Evolutionary conservation across 2,888 invertebrate genomes (phyloP).

Genomic region (Axea sp.): DNA sequence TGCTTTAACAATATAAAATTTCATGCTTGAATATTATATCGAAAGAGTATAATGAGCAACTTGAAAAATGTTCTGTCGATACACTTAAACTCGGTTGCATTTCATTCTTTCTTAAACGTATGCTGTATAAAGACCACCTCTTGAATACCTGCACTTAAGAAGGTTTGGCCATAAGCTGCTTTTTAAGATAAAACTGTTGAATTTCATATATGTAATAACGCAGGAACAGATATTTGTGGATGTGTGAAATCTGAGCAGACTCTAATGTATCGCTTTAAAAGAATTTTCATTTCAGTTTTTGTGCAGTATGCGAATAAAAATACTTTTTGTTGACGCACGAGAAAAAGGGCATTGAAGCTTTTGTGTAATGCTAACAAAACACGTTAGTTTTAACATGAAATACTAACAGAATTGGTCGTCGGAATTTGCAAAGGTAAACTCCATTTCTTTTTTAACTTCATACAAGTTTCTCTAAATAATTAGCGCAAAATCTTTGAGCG

Average conservation of each 20-base stretch:
- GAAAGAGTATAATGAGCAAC: constrained; percentile 22
- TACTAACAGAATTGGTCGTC: constrained; percentile 13
- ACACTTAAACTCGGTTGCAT: constrained; percentile 33
- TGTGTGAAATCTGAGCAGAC: constrained; percentile 42
- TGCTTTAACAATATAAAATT: constrained; percentile 40
- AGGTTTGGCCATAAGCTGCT: constrained; percentile 48
- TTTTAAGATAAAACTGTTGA: constrained; percentile 53
- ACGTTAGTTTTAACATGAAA: constrained; percentile 20
- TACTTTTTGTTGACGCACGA: constrained; percentile 5
- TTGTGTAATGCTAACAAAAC: constrained; percentile 24
- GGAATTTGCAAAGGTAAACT: too few species aligned
- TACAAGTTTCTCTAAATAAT: too few species aligned
- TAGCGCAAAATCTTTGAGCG: too few species aligned
- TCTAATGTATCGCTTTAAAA: constrained; percentile 45
- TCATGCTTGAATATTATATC: constrained; percentile 37
- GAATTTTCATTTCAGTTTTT: constrained; percentile 33
- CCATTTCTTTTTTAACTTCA: too few species aligned
- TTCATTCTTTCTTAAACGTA: constrained; percentile 30
- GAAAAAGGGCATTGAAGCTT: constrained; percentile 24
- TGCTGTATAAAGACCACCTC: constrained; percentile 30
- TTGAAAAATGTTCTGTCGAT: constrained; percentile 30
- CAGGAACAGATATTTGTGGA: constrained; percentile 14
- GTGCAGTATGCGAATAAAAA: constrained; percentile 10
- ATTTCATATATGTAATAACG: constrained; percentile 39
- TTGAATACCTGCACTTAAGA: constrained; percentile 49